Percentiles rank a stretch among this genome's conserved stretches.
phyloP scores from a whole-genome alignment of 2,888 invertebrate genomes.

The Drosophila fulvimacula region DNA sequence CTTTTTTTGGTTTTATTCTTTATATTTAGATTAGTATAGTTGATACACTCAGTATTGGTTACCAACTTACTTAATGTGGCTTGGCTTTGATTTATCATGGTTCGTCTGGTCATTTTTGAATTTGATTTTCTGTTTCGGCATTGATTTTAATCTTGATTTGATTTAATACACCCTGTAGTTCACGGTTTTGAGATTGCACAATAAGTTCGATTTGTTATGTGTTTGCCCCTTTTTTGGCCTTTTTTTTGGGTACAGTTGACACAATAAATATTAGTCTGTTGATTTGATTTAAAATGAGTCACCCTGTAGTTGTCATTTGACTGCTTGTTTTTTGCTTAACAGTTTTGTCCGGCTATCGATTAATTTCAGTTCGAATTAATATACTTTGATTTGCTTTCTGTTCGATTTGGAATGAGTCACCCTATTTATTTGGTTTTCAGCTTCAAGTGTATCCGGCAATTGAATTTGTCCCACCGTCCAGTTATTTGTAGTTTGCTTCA shows the following conservation, averaged over 20 bases:
- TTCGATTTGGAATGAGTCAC: background rate
- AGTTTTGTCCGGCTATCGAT: background rate
- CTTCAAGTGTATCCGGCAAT: constrained; percentile 21
- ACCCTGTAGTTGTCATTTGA: constrained; percentile 46
- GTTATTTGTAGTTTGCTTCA: background rate
- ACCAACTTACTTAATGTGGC: background rate
- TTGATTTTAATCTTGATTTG: background rate
- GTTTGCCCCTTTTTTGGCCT: background rate
- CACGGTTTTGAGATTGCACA: background rate
- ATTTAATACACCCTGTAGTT: constrained; percentile 50
- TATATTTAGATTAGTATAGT: background rate
- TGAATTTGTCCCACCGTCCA: background rate
- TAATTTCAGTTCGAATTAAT: too few species aligned
- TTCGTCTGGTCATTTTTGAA: background rate
- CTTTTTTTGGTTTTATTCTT: background rate
- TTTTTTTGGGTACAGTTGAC: background rate
- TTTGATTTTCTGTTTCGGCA: background rate
- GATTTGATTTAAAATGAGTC: constrained; percentile 34
- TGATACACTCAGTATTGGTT: too few species aligned
- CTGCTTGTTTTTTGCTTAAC: background rate
- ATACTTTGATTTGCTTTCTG: background rate
- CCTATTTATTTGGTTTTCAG: constrained; percentile 23
- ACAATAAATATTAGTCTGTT: background rate
- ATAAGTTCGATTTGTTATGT: background rate
- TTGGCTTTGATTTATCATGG: background rate